phyloP scores from a whole-genome alignment of 2,888 invertebrate genomes.

The Archaeoteleia sp. region DNA sequence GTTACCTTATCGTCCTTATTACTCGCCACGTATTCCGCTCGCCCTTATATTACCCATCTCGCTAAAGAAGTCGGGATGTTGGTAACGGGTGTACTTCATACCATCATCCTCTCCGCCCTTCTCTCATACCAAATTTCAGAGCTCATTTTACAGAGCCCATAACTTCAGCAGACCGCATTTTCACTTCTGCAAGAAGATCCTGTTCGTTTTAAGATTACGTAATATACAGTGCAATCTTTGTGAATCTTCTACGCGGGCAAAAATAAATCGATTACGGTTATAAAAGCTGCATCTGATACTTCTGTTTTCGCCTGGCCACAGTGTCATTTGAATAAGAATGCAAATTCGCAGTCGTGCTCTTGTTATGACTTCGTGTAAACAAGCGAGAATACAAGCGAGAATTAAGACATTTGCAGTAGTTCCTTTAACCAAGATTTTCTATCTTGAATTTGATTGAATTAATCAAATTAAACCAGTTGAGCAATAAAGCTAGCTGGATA shows the following conservation, averaged over 20 bases:
- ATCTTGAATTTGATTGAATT: too few relatives aligned
- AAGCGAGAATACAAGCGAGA: too few relatives aligned
- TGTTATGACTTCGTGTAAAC: background rate
- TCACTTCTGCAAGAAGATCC: slow-evolving; percentile 44
- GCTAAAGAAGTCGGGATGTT: slow-evolving; percentile 38
- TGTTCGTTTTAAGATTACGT: slow-evolving; percentile 35
- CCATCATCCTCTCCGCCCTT: slow-evolving; percentile 14
- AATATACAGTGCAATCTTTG: slow-evolving; percentile 36
- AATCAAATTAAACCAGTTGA: too few relatives aligned
- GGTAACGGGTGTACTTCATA: slow-evolving; percentile 45
- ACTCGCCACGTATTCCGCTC: slow-evolving; percentile 62
- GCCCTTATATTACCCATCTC: slow-evolving; percentile 59
- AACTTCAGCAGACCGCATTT: slow-evolving; percentile 60
- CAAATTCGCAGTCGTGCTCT: background rate
- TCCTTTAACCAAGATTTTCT: too few relatives aligned
- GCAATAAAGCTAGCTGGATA: too few relatives aligned
- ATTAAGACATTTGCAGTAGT: too few relatives aligned
- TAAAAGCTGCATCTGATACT: too few relatives aligned
- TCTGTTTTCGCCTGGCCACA: slow-evolving; percentile 1
- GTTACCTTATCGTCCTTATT: slow-evolving; percentile 64
- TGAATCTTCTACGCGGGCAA: slow-evolving; percentile 1
- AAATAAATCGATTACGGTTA: background rate
- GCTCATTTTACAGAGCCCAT: slow-evolving; percentile 60
- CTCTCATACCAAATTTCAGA: slow-evolving; percentile 56
- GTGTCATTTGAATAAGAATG: slow-evolving; percentile 13